A percentile compares a stretch with the other conserved stretches of the same genome.
phyloP scores from a whole-genome alignment of 2,797 vertebrate genomes.

The Myotis pilosus region DNA sequence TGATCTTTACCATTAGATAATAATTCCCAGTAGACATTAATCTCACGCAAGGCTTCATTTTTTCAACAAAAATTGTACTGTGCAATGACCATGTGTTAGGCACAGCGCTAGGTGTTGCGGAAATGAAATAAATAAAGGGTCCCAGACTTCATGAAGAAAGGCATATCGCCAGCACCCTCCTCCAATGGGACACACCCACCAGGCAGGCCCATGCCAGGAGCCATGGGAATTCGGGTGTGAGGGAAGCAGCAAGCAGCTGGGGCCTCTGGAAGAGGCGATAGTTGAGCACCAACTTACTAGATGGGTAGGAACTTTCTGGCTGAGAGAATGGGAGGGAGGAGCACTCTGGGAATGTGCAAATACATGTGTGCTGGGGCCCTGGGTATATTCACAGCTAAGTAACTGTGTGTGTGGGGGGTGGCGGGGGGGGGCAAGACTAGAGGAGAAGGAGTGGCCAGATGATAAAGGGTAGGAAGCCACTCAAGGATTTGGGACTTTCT shows the following conservation, averaged over 20 bases:
- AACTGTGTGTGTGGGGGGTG: neutral
- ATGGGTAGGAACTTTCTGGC: neutral
- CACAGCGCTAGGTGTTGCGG: neutral
- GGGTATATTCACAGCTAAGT: neutral
- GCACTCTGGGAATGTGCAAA: neutral
- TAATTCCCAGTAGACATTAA: neutral
- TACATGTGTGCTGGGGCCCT: neutral
- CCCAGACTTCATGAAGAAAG: neutral
- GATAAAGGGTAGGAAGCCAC: neutral
- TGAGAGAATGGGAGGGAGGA: neutral
- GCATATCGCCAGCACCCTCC: fast-evolving
- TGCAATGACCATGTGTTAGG: neutral
- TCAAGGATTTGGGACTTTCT: neutral
- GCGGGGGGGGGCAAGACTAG: neutral
- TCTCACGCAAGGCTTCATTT: neutral
- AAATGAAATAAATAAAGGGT: neutral
- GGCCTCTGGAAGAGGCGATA: no score
- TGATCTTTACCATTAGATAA: neutral
- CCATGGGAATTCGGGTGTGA: fast-evolving
- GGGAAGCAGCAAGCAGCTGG: fast-evolving
- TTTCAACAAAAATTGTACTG: neutral
- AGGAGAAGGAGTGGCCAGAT: neutral
- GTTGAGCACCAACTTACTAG: neutral
- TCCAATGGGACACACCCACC: fast-evolving
- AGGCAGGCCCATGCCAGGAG: fast-evolving